phyloP scores from a whole-genome alignment of 2,113 vertebrate genomes.

The Oxyura jamaicensis region DNA sequence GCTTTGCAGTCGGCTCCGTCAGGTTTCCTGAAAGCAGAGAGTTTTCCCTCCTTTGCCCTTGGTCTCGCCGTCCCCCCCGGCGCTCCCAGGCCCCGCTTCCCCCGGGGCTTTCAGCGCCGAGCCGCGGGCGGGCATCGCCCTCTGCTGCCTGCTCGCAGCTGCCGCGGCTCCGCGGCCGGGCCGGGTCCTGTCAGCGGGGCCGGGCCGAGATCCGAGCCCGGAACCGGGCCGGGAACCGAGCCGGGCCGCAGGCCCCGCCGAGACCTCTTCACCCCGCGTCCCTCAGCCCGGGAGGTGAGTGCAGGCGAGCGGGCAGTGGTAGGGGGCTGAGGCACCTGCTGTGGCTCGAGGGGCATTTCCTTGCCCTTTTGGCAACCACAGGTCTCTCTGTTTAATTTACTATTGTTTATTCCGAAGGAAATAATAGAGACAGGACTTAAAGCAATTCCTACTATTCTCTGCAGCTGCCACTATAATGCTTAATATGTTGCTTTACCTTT shows the following conservation, averaged over 20 bases:
- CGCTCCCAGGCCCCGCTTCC: neutral
- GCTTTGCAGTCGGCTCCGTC: too few species aligned
- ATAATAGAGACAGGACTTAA: rapidly evolving
- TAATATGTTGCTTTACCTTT: neutral
- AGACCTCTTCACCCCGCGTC: too few species aligned
- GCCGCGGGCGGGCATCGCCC: neutral
- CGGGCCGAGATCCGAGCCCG: too few species aligned
- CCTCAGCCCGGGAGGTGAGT: neutral
- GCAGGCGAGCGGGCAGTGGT: rapidly evolving
- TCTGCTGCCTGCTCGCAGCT: neutral
- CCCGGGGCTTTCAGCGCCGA: neutral
- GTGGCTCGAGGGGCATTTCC: rapidly evolving
- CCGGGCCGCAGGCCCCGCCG: too few species aligned
- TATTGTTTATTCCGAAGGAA: neutral
- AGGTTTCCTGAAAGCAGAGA: neutral
- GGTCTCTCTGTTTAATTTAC: neutral
- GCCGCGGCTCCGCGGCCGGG: too few species aligned
- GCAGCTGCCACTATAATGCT: rapidly evolving
- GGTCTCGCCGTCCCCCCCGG: too few species aligned
- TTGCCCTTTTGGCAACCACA: rapidly evolving
- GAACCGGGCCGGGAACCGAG: too few species aligned
- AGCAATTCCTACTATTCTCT: rapidly evolving
- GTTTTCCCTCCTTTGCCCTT: too few species aligned
- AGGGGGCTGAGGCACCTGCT: rapidly evolving
- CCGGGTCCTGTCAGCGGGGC: too few species aligned